Conservation (phyloP, 2,797 vertebrate species). For the Neosilurus mollespiculum region DNA sequence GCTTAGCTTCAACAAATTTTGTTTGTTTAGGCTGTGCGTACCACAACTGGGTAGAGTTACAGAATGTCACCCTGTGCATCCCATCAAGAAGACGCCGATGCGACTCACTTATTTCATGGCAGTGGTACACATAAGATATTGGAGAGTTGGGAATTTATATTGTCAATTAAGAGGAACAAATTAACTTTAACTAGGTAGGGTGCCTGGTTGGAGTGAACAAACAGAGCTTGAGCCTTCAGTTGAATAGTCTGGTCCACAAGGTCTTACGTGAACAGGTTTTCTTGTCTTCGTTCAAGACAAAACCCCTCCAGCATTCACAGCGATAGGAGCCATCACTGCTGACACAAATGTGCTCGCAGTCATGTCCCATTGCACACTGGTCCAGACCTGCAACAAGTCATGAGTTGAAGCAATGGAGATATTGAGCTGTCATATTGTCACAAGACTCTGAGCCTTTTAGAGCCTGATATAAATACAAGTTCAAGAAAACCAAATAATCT, state of each 20-base stretch:
- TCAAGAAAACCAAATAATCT: neutral
- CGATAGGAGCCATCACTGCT: slow-evolving; percentile 71
- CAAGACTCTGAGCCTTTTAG: neutral
- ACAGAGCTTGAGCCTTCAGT: no score
- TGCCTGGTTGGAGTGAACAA: no score
- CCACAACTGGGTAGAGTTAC: neutral
- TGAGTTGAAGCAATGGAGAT: slow-evolving; percentile 52
- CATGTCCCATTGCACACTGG: slow-evolving; percentile 76
- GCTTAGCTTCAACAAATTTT: neutral
- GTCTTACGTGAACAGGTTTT: slow-evolving; percentile 81
- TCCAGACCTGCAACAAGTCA: slow-evolving; percentile 74
- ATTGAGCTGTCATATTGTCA: neutral
- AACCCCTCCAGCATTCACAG: slow-evolving; percentile 82
- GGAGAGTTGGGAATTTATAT: neutral
- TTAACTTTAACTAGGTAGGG: neutral
- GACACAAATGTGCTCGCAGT: slow-evolving; percentile 85
- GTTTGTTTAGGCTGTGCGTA: neutral
- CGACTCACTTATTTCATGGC: neutral
- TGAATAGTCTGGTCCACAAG: neutral
- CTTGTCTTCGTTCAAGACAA: slow-evolving; percentile 78
- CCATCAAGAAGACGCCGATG: neutral
- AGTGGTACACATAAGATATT: neutral
- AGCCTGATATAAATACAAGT: slow-evolving; percentile 27
- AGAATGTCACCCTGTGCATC: neutral
- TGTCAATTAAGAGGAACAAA: neutral